These are phyloP conservation scores for Tetragonula carbonaria DNA, from an alignment of 2,888 invertebrate genomes.

Conservation along the genomic window DNA sequence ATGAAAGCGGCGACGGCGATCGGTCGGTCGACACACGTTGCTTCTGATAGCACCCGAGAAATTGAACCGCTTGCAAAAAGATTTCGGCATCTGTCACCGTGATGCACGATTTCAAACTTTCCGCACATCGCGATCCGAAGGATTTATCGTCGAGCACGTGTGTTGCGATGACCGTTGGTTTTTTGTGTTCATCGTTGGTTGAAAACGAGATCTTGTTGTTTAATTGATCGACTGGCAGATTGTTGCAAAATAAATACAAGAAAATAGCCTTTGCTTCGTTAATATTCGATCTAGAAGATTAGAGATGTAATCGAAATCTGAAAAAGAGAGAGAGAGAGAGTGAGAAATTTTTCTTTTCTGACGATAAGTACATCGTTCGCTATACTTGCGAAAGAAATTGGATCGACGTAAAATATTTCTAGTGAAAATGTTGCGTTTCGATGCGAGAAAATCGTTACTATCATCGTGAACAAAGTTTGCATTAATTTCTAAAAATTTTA, in stretches of 20 bases:
- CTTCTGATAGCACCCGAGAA: conserved; percentile 7
- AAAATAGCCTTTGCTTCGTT: not conserved
- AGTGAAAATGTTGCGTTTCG: not conserved
- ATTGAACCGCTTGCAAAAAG: conserved; percentile 20
- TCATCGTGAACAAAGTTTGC: too few relatives aligned
- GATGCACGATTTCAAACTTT: not conserved
- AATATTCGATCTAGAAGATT: not conserved
- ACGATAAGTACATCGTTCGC: not conserved
- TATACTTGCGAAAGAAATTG: not conserved
- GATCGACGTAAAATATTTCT: not conserved
- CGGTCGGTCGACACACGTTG: conserved; percentile 9
- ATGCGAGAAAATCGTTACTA: not conserved
- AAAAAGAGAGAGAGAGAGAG: not conserved
- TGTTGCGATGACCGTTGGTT: not conserved
- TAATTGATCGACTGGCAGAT: not conserved
- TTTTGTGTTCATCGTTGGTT: not conserved
- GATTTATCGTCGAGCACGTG: not conserved
- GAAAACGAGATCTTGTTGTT: not conserved
- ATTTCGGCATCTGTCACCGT: not conserved
- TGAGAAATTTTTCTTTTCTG: not conserved
- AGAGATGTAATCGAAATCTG: not conserved
- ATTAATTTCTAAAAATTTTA: too few relatives aligned
- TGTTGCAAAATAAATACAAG: not conserved
- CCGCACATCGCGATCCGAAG: not conserved
- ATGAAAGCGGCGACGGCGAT: conserved; percentile 30